Percentiles rank a stretch among this genome's conserved stretches.
phyloP scores from a whole-genome alignment of 2,888 invertebrate species.

The Dastarcus helophoroides region DNA sequence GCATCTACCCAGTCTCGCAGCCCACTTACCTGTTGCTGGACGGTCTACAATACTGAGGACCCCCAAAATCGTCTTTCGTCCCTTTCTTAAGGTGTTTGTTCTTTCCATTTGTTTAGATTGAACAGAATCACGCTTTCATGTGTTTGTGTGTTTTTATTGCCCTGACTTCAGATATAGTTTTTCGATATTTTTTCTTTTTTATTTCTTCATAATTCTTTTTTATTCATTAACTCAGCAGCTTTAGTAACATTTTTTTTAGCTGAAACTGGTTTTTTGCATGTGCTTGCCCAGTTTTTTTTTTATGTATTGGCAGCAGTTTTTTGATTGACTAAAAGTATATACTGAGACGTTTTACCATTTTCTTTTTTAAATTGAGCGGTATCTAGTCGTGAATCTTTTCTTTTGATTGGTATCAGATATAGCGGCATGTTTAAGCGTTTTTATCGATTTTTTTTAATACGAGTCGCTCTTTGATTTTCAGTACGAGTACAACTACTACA shows the following conservation, averaged over 20 bases:
- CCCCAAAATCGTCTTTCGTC: conserved; percentile 27
- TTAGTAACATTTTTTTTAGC: too few relatives aligned
- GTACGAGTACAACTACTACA: conserved; percentile 32
- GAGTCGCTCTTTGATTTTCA: conserved; percentile 18
- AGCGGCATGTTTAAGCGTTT: conserved; percentile 6
- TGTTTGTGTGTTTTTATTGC: conserved; percentile 17
- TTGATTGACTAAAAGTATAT: too few relatives aligned
- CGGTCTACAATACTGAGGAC: conserved; percentile 51
- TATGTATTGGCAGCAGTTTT: too few relatives aligned
- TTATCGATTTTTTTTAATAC: neutral
- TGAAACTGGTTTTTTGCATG: too few relatives aligned
- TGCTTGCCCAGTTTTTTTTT: too few relatives aligned
- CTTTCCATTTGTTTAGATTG: too few relatives aligned
- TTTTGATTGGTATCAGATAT: conserved; percentile 8
- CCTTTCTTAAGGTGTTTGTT: conserved; percentile 34
- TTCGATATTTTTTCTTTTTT: too few relatives aligned
- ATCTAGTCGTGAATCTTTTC: conserved; percentile 10
- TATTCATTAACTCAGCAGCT: too few relatives aligned
- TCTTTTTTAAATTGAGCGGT: conserved; percentile 12
- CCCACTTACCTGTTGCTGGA: conserved; percentile 50
- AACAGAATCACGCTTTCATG: conserved; percentile 16
- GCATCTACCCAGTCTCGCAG: conserved; percentile 47
- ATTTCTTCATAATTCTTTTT: too few relatives aligned
- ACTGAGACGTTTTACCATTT: too few relatives aligned
- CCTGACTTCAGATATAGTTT: too few relatives aligned